Evolutionary conservation across 2,888 invertebrate genomes (phyloP).

Genomic region (Gryllus longicercus): DNA sequence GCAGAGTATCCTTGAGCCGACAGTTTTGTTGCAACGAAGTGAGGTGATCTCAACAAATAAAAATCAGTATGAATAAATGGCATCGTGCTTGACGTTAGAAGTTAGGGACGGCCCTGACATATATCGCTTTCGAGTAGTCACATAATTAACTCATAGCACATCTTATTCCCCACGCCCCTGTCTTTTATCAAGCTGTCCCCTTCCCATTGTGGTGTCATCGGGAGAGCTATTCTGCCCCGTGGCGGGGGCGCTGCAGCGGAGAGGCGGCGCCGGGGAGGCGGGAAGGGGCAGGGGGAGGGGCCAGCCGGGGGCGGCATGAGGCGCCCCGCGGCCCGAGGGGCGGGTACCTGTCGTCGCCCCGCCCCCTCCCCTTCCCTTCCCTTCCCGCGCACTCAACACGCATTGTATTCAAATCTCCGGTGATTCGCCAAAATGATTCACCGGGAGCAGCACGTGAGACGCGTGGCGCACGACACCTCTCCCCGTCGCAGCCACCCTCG

Average conservation of each 20-base stretch:
- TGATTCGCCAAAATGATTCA: constrained; percentile 6
- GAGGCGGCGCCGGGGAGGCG: too few relatives aligned
- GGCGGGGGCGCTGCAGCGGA: too few relatives aligned
- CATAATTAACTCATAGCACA: too few relatives aligned
- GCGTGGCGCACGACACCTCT: neutral
- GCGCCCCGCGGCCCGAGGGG: neutral
- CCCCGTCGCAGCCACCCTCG: neutral
- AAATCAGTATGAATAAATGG: too few relatives aligned
- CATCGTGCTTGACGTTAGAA: too few relatives aligned
- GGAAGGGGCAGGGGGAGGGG: neutral
- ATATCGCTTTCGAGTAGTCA: too few relatives aligned
- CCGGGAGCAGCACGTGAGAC: neutral
- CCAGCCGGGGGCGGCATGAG: neutral
- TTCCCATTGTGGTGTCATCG: neutral
- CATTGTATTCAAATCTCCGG: neutral
- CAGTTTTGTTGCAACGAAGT: too few relatives aligned
- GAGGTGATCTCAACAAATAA: too few relatives aligned
- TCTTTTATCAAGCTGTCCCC: too few relatives aligned
- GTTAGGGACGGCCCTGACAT: too few relatives aligned
- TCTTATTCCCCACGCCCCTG: too few relatives aligned
- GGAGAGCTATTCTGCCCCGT: neutral
- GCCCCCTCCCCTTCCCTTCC: neutral
- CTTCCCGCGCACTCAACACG: neutral
- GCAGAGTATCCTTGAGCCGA: too few relatives aligned
- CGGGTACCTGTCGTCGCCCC: neutral